Evolutionary conservation across 2,797 vertebrate genomes (phyloP).

Genomic region (Enteromius anoplus): DNA sequence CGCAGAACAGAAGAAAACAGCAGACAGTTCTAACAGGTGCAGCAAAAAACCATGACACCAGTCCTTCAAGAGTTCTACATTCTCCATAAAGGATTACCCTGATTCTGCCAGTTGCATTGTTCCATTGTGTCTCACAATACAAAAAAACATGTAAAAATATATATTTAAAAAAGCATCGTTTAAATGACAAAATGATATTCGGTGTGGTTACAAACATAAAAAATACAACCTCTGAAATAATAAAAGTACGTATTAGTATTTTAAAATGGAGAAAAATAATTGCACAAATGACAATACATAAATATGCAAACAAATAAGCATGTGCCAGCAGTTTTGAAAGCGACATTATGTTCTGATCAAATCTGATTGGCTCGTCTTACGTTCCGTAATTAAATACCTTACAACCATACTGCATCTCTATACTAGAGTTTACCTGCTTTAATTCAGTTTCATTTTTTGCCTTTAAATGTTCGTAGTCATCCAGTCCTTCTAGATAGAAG

Average conservation of each 20-base stretch:
- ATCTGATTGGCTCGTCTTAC: slow-evolving; percentile 91
- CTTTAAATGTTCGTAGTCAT: slow-evolving; percentile 89
- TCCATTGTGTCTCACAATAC: slow-evolving; percentile 53
- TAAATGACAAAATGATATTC: slow-evolving; percentile 49
- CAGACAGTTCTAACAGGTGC: slow-evolving; percentile 56
- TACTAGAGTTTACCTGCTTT: slow-evolving; percentile 79
- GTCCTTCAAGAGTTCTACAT: slow-evolving; percentile 50
- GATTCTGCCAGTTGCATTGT: slow-evolving; percentile 56
- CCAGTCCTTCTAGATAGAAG: slow-evolving; percentile 95
- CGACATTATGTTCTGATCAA: slow-evolving; percentile 89
- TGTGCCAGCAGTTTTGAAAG: slow-evolving; percentile 71
- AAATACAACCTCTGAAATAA: slow-evolving; percentile 30
- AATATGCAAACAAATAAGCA: slow-evolving; percentile 85
- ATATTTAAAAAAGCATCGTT: slow-evolving; percentile 50
- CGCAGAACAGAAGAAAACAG: slow-evolving; percentile 66
- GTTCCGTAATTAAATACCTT: slow-evolving; percentile 96
- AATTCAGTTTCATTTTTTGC: slow-evolving; percentile 76
- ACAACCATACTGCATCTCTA: slow-evolving; percentile 78
- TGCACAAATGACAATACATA: slow-evolving; percentile 80
- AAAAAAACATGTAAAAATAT: slow-evolving; percentile 59
- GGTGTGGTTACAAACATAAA: slow-evolving; percentile 30
- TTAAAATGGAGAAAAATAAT: slow-evolving; percentile 83
- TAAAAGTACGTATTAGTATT: slow-evolving; percentile 25
- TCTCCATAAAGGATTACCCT: slow-evolving; percentile 56
- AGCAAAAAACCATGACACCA: slow-evolving; percentile 51